Conservation (phyloP, 2,797 vertebrate species). For the Sebastes matsubarae region DNA sequence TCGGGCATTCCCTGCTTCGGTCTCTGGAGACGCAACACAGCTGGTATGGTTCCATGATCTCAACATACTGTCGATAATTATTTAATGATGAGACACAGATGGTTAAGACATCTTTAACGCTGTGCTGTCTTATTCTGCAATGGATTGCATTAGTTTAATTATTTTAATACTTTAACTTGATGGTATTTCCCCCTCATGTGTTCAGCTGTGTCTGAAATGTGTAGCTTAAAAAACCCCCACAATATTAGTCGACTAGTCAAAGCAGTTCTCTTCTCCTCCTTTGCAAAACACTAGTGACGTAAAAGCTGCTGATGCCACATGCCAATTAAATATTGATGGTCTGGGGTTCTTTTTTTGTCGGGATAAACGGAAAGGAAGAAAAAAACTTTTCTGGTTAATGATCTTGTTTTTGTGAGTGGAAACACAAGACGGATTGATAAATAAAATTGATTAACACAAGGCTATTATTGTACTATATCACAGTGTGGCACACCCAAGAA, state of each 20-base stretch:
- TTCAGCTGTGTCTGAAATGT: constrained; percentile 12
- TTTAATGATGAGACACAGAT: constrained; percentile 49
- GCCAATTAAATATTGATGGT: constrained; percentile 51
- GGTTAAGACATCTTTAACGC: constrained; percentile 3
- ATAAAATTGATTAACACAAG: constrained; percentile 9
- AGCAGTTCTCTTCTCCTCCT: constrained; percentile 16
- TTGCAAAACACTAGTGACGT: constrained; percentile 17
- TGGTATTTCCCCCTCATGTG: background rate
- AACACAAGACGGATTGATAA: constrained; percentile 14
- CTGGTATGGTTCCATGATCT: constrained; percentile 14
- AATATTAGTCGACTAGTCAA: background rate
- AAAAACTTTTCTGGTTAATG: background rate
- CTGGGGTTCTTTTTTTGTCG: background rate
- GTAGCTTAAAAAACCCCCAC: background rate
- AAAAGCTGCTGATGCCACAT: constrained; percentile 28
- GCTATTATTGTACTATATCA: constrained; percentile 8
- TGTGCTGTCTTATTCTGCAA: background rate
- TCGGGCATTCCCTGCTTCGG: background rate
- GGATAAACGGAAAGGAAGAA: constrained; percentile 8
- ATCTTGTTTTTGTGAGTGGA: constrained; percentile 12
- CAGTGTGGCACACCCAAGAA: background rate
- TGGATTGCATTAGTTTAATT: background rate
- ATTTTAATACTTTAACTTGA: constrained; percentile 8
- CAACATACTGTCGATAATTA: constrained; percentile 33
- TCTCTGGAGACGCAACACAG: constrained; percentile 17